A percentile compares a stretch with the other conserved stretches of the same genome.
Evolutionary conservation across 2,888 invertebrate species (phyloP).

Genomic region (Acleris holmiana): DNA sequence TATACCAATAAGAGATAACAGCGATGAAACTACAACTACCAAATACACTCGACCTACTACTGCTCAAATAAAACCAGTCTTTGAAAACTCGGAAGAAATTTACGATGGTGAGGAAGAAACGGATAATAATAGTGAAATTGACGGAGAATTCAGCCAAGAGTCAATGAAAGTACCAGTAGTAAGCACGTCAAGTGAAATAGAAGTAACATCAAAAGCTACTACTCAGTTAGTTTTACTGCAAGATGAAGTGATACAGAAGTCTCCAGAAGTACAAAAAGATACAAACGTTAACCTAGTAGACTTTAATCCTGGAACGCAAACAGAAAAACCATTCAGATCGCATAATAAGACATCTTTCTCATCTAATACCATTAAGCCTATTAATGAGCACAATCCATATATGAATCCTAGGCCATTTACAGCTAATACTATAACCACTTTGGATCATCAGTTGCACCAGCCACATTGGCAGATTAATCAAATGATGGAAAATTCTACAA

Average conservation of each 20-base stretch:
- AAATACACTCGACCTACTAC: slow-evolving; percentile 47
- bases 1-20: slow-evolving; percentile 76
- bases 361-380: slow-evolving; percentile 70
- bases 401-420: slow-evolving; percentile 77
- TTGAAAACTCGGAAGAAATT: slow-evolving; percentile 76
- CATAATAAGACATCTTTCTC: slow-evolving; percentile 64
- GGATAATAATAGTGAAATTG: slow-evolving; percentile 57
- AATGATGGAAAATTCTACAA: slow-evolving; percentile 70
- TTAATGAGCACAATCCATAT: slow-evolving; percentile 58
- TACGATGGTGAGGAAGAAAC: slow-evolving; percentile 72
- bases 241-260: slow-evolving; percentile 54
- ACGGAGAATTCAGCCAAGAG: slow-evolving; percentile 76
- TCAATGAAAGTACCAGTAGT: slow-evolving; percentile 78
- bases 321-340: slow-evolving; percentile 75
- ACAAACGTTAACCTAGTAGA: slow-evolving; percentile 50
- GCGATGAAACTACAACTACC: slow-evolving; percentile 65
- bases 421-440: slow-evolving; percentile 58
- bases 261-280: slow-evolving; percentile 42
- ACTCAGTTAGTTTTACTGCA: slow-evolving; percentile 56
- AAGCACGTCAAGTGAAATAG: slow-evolving; percentile 63
- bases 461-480: slow-evolving; percentile 82
- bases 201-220: slow-evolving; percentile 48
- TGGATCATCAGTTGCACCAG: slow-evolving; percentile 77
- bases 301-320: slow-evolving; percentile 74
- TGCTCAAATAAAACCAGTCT: slow-evolving; percentile 62